Base-by-base conservation (phyloP, 2,888 invertebrate species). In the Pteria penguin region DNA sequence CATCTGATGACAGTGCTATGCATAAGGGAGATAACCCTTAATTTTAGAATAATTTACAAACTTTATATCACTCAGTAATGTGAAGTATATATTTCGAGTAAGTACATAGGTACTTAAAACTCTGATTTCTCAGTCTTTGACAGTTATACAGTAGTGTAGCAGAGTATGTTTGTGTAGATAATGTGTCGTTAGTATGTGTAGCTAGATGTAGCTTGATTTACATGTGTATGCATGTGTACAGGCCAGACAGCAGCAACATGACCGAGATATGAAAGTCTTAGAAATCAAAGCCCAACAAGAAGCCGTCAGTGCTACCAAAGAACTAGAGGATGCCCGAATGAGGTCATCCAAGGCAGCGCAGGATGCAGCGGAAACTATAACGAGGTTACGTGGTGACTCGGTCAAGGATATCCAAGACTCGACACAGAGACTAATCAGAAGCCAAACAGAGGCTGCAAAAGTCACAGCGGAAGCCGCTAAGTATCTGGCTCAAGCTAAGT, bases 221-320 rank as follows among this genome's bases (percentile, higher is more conserved):
- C n/a, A n/a, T n/a, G 11, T 45, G 45, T 45, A 36, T 68, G 57
- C 61, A 61, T 70, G 18, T 14, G 61, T 63, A 11, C 52, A 77
- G 90, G 87, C 88, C 1, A 83, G 87, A 45, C 89, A 91, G 68
- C 90, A 89, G 71, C 83, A 80, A 18, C 89, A 90, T 76, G 84
- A 83, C 18, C 80, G 78, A 11, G 88, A 90, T 36, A 80, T 90
- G 84, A 84, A 86, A 58, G 80, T 85, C 3, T 79, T 89, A n/a
- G 85, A 88, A 69, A 69, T 84, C 5, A 86, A 88, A 68, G 87
- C 87, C 2, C 85, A 88, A 72, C 82, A 86, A 58, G 90, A 90
- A 61, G 81, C 87, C 0, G 67, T 80, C 24, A 89, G 87, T 27
- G 86, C 88, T 14, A 83, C 84, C 2, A 82, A 86, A 60, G 87